Evolutionary conservation across 2,113 vertebrate genomes (phyloP).

Genomic region (Setophaga kirtlandii): DNA sequence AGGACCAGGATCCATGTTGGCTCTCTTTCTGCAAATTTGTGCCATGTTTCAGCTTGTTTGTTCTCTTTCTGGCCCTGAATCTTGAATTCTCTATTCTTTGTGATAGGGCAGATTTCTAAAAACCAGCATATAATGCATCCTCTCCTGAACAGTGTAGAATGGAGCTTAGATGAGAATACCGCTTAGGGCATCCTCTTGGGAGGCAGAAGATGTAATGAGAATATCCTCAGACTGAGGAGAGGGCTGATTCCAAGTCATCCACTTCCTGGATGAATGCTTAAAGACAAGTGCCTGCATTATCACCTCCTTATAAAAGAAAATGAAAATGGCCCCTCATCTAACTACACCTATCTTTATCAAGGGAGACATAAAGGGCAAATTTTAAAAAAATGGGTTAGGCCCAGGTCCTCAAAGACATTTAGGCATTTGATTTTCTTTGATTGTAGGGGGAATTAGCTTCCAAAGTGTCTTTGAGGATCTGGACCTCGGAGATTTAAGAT

Average conservation of each 20-base stretch:
- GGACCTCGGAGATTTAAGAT: slow-evolving; percentile 60
- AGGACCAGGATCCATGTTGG: neutral
- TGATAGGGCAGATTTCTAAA: neutral
- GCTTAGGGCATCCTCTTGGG: neutral
- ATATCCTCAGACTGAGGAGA: slow-evolving; percentile 18
- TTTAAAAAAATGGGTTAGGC: slow-evolving; percentile 50
- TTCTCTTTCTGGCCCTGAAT: neutral
- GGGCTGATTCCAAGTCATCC: slow-evolving; percentile 15
- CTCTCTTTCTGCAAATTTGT: neutral
- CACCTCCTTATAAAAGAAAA: slow-evolving; percentile 50
- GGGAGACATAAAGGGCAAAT: slow-evolving; percentile 55
- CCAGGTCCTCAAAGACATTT: slow-evolving; percentile 61
- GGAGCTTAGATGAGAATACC: neutral
- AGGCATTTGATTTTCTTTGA: slow-evolving; percentile 64
- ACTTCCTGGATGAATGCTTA: slow-evolving; percentile 51
- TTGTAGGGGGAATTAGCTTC: slow-evolving; percentile 62
- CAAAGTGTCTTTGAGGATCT: slow-evolving; percentile 59
- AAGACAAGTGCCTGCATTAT: slow-evolving; percentile 57
- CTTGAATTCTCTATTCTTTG: neutral
- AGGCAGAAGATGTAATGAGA: slow-evolving; percentile 25
- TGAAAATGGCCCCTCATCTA: slow-evolving; percentile 56
- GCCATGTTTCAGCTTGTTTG: neutral
- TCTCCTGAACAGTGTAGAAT: neutral
- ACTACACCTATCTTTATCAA: slow-evolving; percentile 47
- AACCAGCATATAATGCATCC: neutral